Base-by-base conservation (phyloP, 2,888 invertebrate genomes). In the Lepas anatifera region DNA sequence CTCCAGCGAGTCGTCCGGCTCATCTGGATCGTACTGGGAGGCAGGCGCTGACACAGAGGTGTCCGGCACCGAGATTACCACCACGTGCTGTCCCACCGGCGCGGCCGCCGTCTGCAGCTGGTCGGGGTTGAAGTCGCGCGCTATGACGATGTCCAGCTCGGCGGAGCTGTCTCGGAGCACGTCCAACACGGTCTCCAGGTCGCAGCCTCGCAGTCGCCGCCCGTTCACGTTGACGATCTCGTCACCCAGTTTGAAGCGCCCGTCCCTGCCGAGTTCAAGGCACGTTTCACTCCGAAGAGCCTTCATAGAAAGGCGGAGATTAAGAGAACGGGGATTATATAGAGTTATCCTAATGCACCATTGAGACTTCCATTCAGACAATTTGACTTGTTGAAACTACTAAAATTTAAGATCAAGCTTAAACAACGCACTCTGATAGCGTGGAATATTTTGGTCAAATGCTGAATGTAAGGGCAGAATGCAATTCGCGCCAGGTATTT, bases 221-320 rank as follows among this genome's bases (percentile, higher is more conserved):
- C 89, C 89, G 77, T 89, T 89, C 8, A 89, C 87, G 74, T 87
- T 87, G 37, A 89, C 82, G 37, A 89, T 84, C 77, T 89, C 87
- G 77, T 89, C 89, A 22, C 88, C 88, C 43, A 87, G 83, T 70
- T 83, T 83, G 70, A 89, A 79, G 1, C 85, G 83, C 1, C 87
- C 87, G 76, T 88, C 87, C 75, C 86, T 85, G 80, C 70, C n/a
- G n/a, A n/a, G n/a, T n/a, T n/a, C n/a, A n/a, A n/a, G n/a, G n/a
- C n/a, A n/a, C n/a, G n/a, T n/a, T n/a, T n/a, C n/a, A n/a, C n/a
- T n/a, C n/a, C n/a, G n/a, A n/a, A n/a, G n/a, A n/a, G n/a, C n/a
- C n/a, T n/a, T n/a, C n/a, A n/a, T n/a, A n/a, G n/a, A n/a, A n/a
- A n/a, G n/a, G n/a, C n/a, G n/a, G n/a, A n/a, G n/a, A n/a, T n/a